Evolutionary conservation across 2,888 invertebrate species (phyloP).

Genomic region (Pseudoips prasinana): DNA sequence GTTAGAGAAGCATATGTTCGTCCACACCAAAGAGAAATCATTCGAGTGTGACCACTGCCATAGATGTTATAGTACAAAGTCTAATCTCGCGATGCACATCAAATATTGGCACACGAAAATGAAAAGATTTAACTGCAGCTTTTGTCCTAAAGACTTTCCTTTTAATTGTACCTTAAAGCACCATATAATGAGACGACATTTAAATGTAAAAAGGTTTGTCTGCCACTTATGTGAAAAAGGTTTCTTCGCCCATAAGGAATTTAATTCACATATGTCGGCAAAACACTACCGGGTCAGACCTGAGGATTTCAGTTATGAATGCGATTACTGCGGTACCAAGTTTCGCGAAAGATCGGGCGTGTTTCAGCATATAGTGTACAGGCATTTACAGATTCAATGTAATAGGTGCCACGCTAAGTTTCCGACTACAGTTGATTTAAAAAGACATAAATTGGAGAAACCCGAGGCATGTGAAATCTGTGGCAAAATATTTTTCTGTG

Average conservation of each 20-base stretch:
- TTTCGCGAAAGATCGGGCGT: not conserved
- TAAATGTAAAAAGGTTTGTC: not conserved
- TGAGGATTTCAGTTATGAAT: slow-evolving; percentile 11
- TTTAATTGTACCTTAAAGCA: not conserved
- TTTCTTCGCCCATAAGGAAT: not conserved
- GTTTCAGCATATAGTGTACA: not conserved
- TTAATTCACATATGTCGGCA: not conserved
- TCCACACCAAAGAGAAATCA: slow-evolving; percentile 1
- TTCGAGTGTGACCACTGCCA: slow-evolving; percentile 27
- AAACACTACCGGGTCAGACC: not conserved
- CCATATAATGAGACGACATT: not conserved
- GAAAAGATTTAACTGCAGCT: slow-evolving; percentile 3
- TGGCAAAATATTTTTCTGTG: no score
- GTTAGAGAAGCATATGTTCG: not conserved
- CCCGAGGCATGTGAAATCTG: no score
- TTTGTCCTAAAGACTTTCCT: slow-evolving; percentile 6
- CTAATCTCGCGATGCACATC: slow-evolving; percentile 4
- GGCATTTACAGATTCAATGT: slow-evolving; percentile 4
- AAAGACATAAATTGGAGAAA: no score
- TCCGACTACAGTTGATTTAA: no score
- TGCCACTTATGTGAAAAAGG: not conserved
- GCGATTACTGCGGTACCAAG: slow-evolving; percentile 17
- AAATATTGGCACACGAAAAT: not conserved
- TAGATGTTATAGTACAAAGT: slow-evolving; percentile 3
- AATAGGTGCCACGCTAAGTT: no score